phyloP scores from a whole-genome alignment of 2,888 invertebrate species.

The Drosophila meridionalis region DNA sequence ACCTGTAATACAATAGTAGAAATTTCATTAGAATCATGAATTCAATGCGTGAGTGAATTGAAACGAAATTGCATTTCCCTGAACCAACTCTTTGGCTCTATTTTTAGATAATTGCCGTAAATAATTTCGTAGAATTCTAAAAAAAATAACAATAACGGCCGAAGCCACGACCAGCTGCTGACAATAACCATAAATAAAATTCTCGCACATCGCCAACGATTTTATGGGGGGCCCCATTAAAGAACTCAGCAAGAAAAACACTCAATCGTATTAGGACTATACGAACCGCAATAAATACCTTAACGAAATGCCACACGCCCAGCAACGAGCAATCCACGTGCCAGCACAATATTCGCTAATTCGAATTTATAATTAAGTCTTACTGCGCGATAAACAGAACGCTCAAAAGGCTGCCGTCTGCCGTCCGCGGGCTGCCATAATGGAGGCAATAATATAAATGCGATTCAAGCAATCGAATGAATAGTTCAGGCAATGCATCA shows the following conservation, averaged over 20 bases:
- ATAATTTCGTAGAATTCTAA: conserved; percentile 37
- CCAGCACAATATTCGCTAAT: conserved; percentile 32
- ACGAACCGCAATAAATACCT: conserved; percentile 53
- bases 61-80: not conserved
- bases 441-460: conserved; percentile 31
- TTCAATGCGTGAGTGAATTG: conserved; percentile 23
- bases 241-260: not conserved
- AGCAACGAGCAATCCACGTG: conserved; percentile 28
- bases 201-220: conserved; percentile 18
- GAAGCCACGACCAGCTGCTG: conserved; percentile 26
- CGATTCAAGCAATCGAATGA: conserved; percentile 20
- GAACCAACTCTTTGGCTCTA: not conserved
- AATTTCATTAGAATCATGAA: conserved; percentile 3
- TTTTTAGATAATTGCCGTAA: conserved; percentile 32
- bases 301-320: conserved; percentile 37
- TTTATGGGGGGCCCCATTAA: conserved; percentile 54
- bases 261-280: conserved; percentile 11
- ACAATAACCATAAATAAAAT: conserved; percentile 51
- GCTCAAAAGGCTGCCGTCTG: conserved; percentile 18
- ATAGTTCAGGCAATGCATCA: conserved; percentile 23
- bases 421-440: conserved; percentile 15
- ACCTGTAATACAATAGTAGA: conserved; percentile 85
- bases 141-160: conserved; percentile 15
- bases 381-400: conserved; percentile 13
- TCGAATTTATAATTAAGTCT: conserved; percentile 26